Conservation (phyloP, 2,113 vertebrate species). For the Electrona antarctica region DNA sequence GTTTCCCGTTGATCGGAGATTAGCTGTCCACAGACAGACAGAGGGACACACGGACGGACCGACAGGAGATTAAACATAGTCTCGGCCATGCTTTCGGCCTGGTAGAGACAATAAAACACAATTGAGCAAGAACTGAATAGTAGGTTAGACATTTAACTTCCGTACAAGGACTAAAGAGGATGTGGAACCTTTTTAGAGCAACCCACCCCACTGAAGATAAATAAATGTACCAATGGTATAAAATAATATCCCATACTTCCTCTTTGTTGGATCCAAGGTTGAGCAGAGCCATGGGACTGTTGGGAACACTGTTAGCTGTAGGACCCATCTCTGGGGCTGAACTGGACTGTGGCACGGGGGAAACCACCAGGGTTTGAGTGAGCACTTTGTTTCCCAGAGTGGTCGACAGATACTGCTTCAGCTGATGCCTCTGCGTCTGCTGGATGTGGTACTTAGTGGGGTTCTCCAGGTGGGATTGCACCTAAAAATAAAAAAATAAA, state of each 20-base stretch:
- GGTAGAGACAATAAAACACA: constrained; percentile 25
- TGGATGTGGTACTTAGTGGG: constrained; percentile 89
- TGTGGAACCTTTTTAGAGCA: constrained; percentile 41
- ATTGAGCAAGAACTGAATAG: constrained; percentile 49
- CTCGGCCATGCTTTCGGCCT: no score
- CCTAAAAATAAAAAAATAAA: constrained; percentile 63
- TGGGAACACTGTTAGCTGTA: constrained; percentile 80
- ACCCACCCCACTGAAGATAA: constrained; percentile 14
- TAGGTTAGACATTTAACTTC: constrained; percentile 43
- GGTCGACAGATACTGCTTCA: constrained; percentile 89
- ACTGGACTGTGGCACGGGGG: constrained; percentile 69
- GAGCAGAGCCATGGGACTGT: constrained; percentile 88
- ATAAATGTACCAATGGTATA: constrained; percentile 13
- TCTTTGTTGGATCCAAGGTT: constrained; percentile 88
- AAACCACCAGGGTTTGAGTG: constrained; percentile 78
- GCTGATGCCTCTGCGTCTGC: constrained; percentile 87
- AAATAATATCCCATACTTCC: constrained; percentile 77
- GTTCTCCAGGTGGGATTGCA: constrained; percentile 88
- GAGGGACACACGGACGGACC: no score
- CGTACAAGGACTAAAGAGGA: constrained; percentile 35
- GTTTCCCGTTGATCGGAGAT: no score
- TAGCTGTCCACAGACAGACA: no score
- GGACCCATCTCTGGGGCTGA: constrained; percentile 76
- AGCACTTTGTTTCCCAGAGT: constrained; percentile 83
- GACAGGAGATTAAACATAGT: no score